A percentile compares a stretch with the other conserved stretches of the same genome.
Conservation (phyloP, 2,888 invertebrate genomes). For the Hypomecis atomaria region DNA sequence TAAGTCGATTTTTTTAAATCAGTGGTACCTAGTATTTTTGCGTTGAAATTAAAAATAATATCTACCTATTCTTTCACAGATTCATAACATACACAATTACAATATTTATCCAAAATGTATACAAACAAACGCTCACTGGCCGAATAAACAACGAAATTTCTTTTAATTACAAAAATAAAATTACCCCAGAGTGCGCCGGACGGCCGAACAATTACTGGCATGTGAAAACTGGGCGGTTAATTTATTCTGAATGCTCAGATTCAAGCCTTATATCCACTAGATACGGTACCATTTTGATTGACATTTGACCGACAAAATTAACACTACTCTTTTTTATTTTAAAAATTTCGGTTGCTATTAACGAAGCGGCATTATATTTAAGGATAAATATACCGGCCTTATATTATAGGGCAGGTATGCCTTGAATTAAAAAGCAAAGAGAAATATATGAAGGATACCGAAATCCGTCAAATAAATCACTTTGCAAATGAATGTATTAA, state of each 20-base stretch:
- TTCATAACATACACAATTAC: background rate
- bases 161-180: conserved; percentile 37
- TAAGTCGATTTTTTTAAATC: too few relatives aligned
- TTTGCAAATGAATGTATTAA: too few relatives aligned
- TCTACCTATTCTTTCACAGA: background rate
- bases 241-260: conserved; percentile 8
- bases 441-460: too few relatives aligned
- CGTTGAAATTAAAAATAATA: too few relatives aligned
- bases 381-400: too few relatives aligned
- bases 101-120: conserved; percentile 10
- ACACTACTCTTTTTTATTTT: background rate
- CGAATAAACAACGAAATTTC: conserved; percentile 26
- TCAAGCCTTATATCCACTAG: conserved; percentile 6
- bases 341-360: too few relatives aligned
- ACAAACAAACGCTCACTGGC: conserved; percentile 17
- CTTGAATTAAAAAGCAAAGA: too few relatives aligned
- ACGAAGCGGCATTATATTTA: too few relatives aligned
- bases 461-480: too few relatives aligned
- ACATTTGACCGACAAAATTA: background rate
- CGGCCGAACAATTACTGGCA: conserved; percentile 24
- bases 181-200: conserved; percentile 21
- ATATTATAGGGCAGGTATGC: too few relatives aligned
- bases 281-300: conserved; percentile 2
- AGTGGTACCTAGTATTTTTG: too few relatives aligned
- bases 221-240: conserved; percentile 27